Base-by-base conservation (phyloP, 2,797 vertebrate species). In the Pteropus rufus region DNA sequence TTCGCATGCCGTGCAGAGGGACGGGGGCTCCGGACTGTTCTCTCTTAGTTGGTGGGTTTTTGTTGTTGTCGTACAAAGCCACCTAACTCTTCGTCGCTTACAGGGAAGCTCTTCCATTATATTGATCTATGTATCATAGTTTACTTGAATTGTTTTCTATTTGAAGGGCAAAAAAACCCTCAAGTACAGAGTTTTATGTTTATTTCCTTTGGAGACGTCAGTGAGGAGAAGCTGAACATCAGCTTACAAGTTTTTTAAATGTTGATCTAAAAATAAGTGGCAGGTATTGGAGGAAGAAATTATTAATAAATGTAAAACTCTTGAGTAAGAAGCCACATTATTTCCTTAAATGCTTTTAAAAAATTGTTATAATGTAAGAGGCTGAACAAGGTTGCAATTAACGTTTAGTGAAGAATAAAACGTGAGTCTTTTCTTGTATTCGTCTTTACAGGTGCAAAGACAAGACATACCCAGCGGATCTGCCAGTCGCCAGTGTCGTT, bases 401-500 rank as follows among this genome's bases (percentile, higher is more conserved):
- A 2, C 18, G 0, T 67, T 58, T 46, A n/a, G 34, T n/a, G 82
- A 83, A 23, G 60, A 36, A 46, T 24, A 16, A 44, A 46, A 60
- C 39, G 26, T 2, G 2, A n/a, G 15, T 29, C 60, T 93, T 65
- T 80, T 70, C 19, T 52, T 29, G n/a, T 69, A 15, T 52, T 82
- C 75, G 15, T 91, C 7, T 97, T 90, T 94, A 49, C 97, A 99
- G 99, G 81, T 99, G 99, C 93, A 98, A 96, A 93, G 98, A 98
- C 36, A 99, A 98, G 98, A 96, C 97, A 2, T 99, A 99, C 89
- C 98, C 99, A 0, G 4, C 58, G 31, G 98, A 98, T 9, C 98
- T 99, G 54, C 99, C 99, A 0, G 93, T 98, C 7, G 99, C 99
- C 96, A 99, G 99, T 4, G 92, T 99, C 0, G 97, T 99, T 29